Evolutionary conservation across 2,888 invertebrate genomes (phyloP), one percentile per base, ranked within the genome.

Genomic region (Drosophila setosimentum): DNA sequence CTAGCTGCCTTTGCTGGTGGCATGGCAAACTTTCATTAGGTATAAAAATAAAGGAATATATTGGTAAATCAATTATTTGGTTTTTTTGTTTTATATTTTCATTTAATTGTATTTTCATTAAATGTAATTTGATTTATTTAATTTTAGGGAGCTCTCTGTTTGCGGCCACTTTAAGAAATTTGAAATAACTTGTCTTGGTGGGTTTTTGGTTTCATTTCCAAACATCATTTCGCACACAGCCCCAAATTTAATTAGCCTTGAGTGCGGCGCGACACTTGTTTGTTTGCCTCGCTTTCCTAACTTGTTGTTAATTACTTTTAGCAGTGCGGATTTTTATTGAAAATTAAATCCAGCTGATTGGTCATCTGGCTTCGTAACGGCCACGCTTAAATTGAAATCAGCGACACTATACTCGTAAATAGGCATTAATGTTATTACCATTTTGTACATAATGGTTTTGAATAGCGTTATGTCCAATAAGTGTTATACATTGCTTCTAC

Each of bases 231-330:
- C 11, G 30, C 29, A 21, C 30, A 49, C 68, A 70, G 59, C 61
- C 49, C 51, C 64, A 75, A 88, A 88, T 83, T 73, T 88, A 88
- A 86, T 89, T 90, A 78, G 87, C 89, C 64, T 59, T 80, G 86
- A 88, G 86, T 86, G 76, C 62, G 73, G 62, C 64, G 65, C 57
- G 62, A 64, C 61, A 40, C 51, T 63, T 71, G 57, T 55, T 55
- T 55, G 37, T 60, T 70, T 73, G 70, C 57, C 48, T 50, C 54
- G 62, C 68, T 81, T 68, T 69, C 65, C 70, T 78, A 83, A 88
- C 88, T 90, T 88, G 86, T 80, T 90, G 83, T 80, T 86, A 90
- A 86, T 86, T 88, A 83, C 81, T 78, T 89, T 89, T 76, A 66
- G 74, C 66, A 62, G 58, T 60, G 68, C 50, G 73, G 64, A 69